A percentile compares a stretch with the other conserved stretches of the same genome.
Conservation (phyloP, 2,113 vertebrate genomes). For the Aplodontia rufa region DNA sequence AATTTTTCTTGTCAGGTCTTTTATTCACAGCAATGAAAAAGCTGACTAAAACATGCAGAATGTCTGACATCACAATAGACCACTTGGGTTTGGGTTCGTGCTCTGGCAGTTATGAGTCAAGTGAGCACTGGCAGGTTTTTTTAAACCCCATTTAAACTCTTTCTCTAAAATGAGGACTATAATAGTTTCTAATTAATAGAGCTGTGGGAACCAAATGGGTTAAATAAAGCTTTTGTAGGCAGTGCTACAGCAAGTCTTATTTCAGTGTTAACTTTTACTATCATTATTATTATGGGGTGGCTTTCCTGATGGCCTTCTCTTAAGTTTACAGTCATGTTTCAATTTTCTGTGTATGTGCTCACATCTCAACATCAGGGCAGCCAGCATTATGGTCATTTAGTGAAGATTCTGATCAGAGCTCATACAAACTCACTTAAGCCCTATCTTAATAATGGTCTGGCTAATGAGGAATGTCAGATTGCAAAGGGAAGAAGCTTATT, state of each 20-base stretch:
- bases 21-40: no score
- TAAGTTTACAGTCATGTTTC: not conserved
- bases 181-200: not conserved
- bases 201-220: not conserved
- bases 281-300: not conserved
- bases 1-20: no score
- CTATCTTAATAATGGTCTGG: constrained; percentile 44
- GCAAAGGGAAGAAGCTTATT: not conserved
- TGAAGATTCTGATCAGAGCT: constrained; percentile 37
- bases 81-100: not conserved
- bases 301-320: not conserved
- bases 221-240: not conserved
- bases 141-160: not conserved
- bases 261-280: not conserved
- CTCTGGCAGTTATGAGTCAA: not conserved
- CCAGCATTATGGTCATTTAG: accelerated
- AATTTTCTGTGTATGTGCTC: not conserved
- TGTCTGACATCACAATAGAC: not conserved
- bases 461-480: not conserved
- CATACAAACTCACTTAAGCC: not conserved
- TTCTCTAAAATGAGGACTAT: not conserved
- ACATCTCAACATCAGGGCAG: not conserved
- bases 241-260: not conserved
- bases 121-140: not conserved
- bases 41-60: no score